These are phyloP conservation scores for Aromia moschata DNA, from an alignment of 2,888 invertebrate genomes.

Conservation along the genomic window DNA sequence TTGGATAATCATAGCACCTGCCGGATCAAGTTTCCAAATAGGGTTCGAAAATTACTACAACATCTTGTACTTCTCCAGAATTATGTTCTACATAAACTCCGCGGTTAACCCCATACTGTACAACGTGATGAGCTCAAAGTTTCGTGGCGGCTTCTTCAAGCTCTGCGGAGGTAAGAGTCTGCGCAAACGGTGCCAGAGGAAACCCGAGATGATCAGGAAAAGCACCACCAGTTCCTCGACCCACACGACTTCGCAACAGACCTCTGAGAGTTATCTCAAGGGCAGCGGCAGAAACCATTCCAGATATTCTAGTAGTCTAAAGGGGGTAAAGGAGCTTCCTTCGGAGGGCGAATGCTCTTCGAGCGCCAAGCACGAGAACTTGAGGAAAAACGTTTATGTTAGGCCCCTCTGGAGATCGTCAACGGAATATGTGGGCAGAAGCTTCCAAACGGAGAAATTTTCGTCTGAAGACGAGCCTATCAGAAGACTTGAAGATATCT, in stretches of 20 bases:
- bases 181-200: constrained; percentile 58
- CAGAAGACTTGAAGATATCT: constrained; percentile 11
- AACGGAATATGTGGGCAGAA: constrained; percentile 50
- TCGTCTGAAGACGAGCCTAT: constrained; percentile 44
- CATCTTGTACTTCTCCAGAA: constrained; percentile 84
- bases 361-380: constrained; percentile 29
- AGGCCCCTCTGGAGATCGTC: constrained; percentile 52
- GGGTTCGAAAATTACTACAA: constrained; percentile 85
- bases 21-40: constrained; percentile 67
- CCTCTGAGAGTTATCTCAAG: constrained; percentile 71
- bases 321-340: constrained; percentile 52
- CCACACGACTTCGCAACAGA: constrained; percentile 71
- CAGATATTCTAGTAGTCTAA: constrained; percentile 51
- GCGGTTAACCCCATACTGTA: constrained; percentile 92
- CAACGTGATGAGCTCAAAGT: constrained; percentile 92
- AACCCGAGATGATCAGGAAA: constrained; percentile 68
- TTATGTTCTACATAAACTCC: constrained; percentile 90
- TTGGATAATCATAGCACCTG: constrained; percentile 84
- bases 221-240: constrained; percentile 69
- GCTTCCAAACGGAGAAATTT: constrained; percentile 55
- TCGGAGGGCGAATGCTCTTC: constrained; percentile 40
- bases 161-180: constrained; percentile 65
- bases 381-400: constrained; percentile 53
- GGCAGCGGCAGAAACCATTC: constrained; percentile 65
- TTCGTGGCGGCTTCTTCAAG: constrained; percentile 81